Percentiles rank a stretch among this genome's conserved stretches.
These are phyloP conservation scores for Steatocranus sp. DNA, from an alignment of 2,797 vertebrate genomes.

Conservation along the genomic window DNA sequence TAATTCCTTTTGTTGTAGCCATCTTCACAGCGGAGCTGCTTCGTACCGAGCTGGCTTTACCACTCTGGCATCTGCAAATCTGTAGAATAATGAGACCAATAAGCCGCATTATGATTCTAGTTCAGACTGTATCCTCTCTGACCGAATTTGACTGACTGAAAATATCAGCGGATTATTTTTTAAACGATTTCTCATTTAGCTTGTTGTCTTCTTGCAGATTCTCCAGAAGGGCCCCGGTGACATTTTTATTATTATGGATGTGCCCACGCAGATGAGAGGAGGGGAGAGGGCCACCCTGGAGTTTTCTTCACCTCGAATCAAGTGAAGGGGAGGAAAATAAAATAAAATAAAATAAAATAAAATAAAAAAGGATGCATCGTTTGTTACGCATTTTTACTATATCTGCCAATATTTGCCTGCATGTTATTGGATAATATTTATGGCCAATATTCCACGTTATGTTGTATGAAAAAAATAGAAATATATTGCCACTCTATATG, in stretches of 20 bases:
- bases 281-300: conserved; percentile 55
- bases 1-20: not conserved
- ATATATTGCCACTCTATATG: not conserved
- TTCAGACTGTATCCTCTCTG: conserved; percentile 10
- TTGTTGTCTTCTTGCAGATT: conserved; percentile 66
- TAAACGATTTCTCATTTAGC: conserved; percentile 65
- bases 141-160: conserved; percentile 42
- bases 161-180: conserved; percentile 51
- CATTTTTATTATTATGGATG: conserved; percentile 74
- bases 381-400: not conserved
- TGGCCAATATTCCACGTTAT: not conserved
- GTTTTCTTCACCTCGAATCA: conserved; percentile 26
- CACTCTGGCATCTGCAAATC: conserved; percentile 10
- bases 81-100: conserved; percentile 38
- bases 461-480: not conserved
- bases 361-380: not conserved
- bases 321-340: not conserved
- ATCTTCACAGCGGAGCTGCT: not conserved
- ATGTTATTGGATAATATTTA: not conserved
- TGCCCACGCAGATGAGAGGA: conserved; percentile 58
- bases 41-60: not conserved
- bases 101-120: conserved; percentile 6
- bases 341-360: not conserved
- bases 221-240: conserved; percentile 55
- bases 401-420: not conserved